These are phyloP conservation scores for Dermatemys mawii DNA, from an alignment of 2,113 vertebrate species.

Conservation along the genomic window DNA sequence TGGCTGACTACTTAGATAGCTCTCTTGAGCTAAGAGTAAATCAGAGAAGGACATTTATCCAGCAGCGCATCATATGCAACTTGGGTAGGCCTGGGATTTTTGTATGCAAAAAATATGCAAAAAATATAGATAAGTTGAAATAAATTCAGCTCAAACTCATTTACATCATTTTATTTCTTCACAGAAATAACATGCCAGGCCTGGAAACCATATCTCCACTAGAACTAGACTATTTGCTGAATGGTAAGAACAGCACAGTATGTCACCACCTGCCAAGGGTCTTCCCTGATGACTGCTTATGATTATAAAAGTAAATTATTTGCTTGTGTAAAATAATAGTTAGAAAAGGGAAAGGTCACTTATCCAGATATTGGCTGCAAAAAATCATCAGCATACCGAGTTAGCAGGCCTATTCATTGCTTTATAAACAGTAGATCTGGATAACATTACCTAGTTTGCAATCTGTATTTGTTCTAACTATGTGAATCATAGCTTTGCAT, in stretches of 20 bases:
- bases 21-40: background rate
- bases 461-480: conserved; percentile 69
- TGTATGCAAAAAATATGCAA: background rate
- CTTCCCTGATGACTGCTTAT: conserved; percentile 32
- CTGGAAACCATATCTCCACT: background rate
- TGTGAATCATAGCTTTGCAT: conserved; percentile 72
- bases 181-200: background rate
- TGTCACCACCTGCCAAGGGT: conserved; percentile 45
- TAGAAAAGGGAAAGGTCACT: conserved; percentile 58
- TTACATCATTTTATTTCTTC: background rate
- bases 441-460: conserved; percentile 71
- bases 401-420: conserved; percentile 60
- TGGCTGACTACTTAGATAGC: background rate
- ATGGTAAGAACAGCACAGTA: background rate
- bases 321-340: conserved; percentile 66
- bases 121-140: background rate
- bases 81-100: background rate
- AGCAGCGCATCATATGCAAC: background rate
- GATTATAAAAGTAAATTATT: conserved; percentile 64
- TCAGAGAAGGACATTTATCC: background rate
- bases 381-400: conserved; percentile 53
- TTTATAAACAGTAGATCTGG: conserved; percentile 65
- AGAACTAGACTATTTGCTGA: conserved; percentile 25
- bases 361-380: conserved; percentile 40
- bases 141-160: conserved; percentile 4